Evolutionary conservation across 2,888 invertebrate species (phyloP).

Genomic region (Tenthredo livida): DNA sequence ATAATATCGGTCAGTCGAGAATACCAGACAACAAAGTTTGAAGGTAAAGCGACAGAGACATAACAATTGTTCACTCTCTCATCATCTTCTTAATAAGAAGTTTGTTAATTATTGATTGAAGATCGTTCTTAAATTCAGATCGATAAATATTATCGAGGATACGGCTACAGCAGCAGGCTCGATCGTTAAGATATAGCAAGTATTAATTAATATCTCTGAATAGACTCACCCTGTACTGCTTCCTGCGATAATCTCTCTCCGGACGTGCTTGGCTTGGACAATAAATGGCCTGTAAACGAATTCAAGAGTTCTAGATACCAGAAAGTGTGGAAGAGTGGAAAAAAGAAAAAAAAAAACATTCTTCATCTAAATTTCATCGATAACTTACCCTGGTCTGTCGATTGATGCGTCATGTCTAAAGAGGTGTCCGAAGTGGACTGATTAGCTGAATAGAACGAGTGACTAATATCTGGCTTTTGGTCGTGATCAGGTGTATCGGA

Average conservation of each 20-base stretch:
- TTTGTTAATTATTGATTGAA: background rate
- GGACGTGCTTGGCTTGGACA: constrained; percentile 77
- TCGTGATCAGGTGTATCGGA: constrained; percentile 73
- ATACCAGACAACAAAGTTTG: background rate
- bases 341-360: no score
- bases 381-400: constrained; percentile 74
- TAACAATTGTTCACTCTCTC: background rate
- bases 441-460: constrained; percentile 75
- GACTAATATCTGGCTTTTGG: constrained; percentile 75
- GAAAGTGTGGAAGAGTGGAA: constrained; percentile 7
- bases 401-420: constrained; percentile 69
- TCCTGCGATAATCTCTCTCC: constrained; percentile 76
- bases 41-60: background rate
- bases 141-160: constrained; percentile 28
- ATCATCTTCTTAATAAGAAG: background rate
- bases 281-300: constrained; percentile 73
- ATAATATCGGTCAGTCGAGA: background rate
- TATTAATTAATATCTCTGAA: constrained; percentile 44
- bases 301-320: background rate
- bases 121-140: background rate
- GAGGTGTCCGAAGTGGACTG: constrained; percentile 70
- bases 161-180: constrained; percentile 64
- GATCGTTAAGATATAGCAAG: constrained; percentile 51
- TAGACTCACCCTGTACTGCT: constrained; percentile 76
- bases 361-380: background rate